phyloP scores from a whole-genome alignment of 2,888 invertebrate species.

The Unio delphinus region DNA sequence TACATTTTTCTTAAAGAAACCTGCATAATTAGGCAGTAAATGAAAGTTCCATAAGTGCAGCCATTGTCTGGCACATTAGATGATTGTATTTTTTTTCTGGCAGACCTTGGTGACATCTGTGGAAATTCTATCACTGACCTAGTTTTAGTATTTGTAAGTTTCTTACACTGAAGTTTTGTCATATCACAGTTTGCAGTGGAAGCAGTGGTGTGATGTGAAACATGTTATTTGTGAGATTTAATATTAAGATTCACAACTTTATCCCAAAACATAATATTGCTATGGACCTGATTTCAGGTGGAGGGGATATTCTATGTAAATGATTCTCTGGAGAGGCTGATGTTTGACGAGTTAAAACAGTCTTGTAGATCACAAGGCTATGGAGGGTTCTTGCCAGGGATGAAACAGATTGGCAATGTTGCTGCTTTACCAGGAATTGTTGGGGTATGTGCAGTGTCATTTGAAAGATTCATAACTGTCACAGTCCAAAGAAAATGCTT shows the following conservation, averaged over 20 bases:
- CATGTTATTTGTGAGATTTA: background rate
- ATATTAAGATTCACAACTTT: background rate
- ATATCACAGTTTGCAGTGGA: background rate
- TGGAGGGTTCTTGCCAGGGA: slow-evolving; percentile 97
- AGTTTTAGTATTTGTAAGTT: no score
- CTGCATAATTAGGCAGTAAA: no score
- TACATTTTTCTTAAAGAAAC: no score
- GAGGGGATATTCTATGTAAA: slow-evolving; percentile 99
- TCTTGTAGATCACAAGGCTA: slow-evolving; percentile 88
- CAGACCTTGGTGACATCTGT: no score
- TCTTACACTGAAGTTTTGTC: no score
- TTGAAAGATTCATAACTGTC: background rate
- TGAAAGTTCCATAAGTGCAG: no score
- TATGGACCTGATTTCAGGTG: slow-evolving; percentile 76
- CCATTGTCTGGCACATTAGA: no score
- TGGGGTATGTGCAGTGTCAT: slow-evolving; percentile 73
- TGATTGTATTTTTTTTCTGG: no score
- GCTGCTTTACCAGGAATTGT: slow-evolving; percentile 98
- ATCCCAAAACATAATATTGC: background rate
- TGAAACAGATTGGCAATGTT: slow-evolving; percentile 99
- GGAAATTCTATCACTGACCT: no score
- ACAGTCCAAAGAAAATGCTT: no score
- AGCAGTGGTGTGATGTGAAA: background rate
- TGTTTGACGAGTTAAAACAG: slow-evolving; percentile 96
- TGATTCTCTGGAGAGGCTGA: slow-evolving; percentile 88